Conservation (phyloP, 2,113 vertebrate genomes). For the Dasyornis broadbenti region DNA sequence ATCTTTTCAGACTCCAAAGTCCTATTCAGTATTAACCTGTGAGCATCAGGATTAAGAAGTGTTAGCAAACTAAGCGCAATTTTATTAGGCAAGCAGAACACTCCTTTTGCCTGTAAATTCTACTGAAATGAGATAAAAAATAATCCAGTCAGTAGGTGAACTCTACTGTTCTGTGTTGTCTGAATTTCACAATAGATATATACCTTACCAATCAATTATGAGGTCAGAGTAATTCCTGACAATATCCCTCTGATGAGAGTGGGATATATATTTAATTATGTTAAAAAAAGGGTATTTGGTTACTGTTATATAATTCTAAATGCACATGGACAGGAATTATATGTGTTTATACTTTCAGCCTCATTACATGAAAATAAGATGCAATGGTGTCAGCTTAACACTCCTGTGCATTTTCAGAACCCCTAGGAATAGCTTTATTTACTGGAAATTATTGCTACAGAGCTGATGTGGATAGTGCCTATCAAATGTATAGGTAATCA, state of each 20-base stretch:
- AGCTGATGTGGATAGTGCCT: background rate
- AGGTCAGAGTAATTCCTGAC: background rate
- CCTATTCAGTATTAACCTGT: background rate
- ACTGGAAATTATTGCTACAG: background rate
- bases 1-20: background rate
- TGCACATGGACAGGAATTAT: background rate
- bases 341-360: background rate
- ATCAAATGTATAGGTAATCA: background rate
- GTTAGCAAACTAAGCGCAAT: constrained; percentile 1
- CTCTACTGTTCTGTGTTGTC: background rate
- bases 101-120: constrained; percentile 5
- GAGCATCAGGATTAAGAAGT: background rate
- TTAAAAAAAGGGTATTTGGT: background rate
- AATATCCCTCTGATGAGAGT: background rate
- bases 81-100: constrained; percentile 29
- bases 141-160: background rate
- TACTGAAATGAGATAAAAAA: constrained; percentile 29
- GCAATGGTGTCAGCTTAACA: background rate
- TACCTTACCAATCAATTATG: background rate
- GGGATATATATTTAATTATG: background rate
- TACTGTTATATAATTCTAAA: background rate
- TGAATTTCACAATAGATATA: background rate
- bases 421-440: background rate
- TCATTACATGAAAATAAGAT: background rate
- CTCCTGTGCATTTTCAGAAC: background rate